Percentiles rank a stretch among this genome's conserved stretches.
phyloP scores from a whole-genome alignment of 2,888 invertebrate genomes.

The Theristus sp. region DNA sequence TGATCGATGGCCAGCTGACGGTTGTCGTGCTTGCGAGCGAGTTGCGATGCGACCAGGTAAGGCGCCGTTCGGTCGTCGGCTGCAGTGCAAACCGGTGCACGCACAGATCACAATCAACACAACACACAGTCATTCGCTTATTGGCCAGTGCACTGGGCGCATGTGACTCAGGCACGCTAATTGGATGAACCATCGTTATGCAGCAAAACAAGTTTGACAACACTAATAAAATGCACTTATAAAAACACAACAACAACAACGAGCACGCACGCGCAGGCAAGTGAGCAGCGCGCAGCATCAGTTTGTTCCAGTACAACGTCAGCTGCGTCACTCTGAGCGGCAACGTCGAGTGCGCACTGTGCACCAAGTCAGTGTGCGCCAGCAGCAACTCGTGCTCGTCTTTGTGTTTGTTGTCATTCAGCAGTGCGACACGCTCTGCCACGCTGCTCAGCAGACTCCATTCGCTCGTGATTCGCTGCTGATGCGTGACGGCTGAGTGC shows the following conservation, averaged over 20 bases:
- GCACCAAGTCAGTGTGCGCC: not conserved
- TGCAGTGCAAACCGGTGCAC: too few relatives aligned
- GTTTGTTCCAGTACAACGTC: too few relatives aligned
- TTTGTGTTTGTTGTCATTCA: not conserved
- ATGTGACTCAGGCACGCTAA: too few relatives aligned
- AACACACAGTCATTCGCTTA: too few relatives aligned
- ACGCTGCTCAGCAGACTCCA: too few relatives aligned
- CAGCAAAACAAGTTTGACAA: not conserved
- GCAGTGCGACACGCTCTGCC: too few relatives aligned
- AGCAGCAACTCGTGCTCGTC: not conserved
- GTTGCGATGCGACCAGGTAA: not conserved
- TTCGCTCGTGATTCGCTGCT: too few relatives aligned
- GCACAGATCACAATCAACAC: too few relatives aligned
- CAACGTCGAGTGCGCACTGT: not conserved
- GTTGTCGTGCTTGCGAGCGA: constrained; percentile 1
- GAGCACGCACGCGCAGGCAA: constrained; percentile 35
- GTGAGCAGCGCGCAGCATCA: not conserved
- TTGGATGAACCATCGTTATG: too few relatives aligned
- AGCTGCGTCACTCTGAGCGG: too few relatives aligned
- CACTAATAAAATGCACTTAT: not conserved
- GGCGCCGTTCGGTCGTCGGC: not conserved
- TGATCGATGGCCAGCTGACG: not conserved
- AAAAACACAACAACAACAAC: not conserved
- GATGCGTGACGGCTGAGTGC: too few relatives aligned
- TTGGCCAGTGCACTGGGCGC: too few relatives aligned